phyloP scores from a whole-genome alignment of 2,797 vertebrate genomes.

The Oreonectes daqikongensis region DNA sequence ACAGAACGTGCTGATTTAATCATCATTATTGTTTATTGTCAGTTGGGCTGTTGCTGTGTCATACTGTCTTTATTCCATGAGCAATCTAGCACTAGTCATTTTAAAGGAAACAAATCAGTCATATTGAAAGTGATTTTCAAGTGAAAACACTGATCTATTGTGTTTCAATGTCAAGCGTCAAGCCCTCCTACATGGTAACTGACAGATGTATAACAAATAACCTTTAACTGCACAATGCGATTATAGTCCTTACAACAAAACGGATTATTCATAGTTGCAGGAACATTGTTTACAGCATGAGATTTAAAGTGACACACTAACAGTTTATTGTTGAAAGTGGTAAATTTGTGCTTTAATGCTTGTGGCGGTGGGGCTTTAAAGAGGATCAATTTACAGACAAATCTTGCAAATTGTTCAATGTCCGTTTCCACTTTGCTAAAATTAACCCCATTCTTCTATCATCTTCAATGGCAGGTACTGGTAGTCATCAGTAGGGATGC shows the following conservation, averaged over 20 bases:
- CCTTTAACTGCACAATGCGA: not conserved
- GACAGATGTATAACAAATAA: not conserved
- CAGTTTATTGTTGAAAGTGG: not conserved
- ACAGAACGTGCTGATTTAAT: not conserved
- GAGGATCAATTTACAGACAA: not conserved
- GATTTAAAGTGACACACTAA: not conserved
- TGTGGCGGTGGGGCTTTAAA: not conserved
- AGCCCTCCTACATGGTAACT: not conserved
- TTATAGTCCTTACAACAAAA: not conserved
- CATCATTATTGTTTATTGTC: constrained; percentile 13
- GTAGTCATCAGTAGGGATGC: too few relatives aligned
- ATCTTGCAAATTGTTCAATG: not conserved
- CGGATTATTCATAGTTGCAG: not conserved
- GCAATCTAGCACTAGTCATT: constrained; percentile 5
- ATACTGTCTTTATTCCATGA: not conserved
- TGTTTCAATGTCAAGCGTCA: not conserved
- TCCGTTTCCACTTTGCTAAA: not conserved
- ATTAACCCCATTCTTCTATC: not conserved
- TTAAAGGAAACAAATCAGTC: not conserved
- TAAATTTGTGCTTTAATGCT: constrained; percentile 10
- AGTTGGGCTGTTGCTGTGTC: constrained; percentile 4
- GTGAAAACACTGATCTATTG: not conserved
- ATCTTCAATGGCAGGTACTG: not conserved
- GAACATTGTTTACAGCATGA: not conserved
- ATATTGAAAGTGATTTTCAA: not conserved